Evolutionary conservation across 2,797 vertebrate species (phyloP).

Genomic region (Todus mexicanus): DNA sequence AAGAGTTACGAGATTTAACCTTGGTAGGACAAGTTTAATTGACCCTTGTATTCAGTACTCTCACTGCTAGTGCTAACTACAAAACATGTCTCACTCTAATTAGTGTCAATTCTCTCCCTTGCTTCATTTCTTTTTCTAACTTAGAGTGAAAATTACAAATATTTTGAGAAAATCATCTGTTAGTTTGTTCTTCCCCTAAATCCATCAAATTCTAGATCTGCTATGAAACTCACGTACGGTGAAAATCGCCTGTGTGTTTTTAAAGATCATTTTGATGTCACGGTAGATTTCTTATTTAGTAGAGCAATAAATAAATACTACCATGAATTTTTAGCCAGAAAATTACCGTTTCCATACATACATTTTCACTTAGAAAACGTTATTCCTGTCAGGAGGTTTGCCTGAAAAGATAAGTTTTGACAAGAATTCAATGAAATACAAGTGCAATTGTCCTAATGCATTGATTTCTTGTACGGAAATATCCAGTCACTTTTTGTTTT

Average conservation of each 20-base stretch:
- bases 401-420: neutral
- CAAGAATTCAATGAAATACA: neutral
- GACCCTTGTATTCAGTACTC: neutral
- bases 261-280: neutral
- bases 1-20: neutral
- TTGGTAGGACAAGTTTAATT: neutral
- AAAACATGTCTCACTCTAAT: neutral
- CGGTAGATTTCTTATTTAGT: neutral
- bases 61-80: neutral
- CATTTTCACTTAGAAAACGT: neutral
- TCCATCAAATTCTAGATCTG: neutral
- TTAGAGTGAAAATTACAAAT: neutral
- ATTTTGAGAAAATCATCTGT: neutral
- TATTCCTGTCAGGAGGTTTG: neutral
- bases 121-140: neutral
- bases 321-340: neutral
- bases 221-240: neutral
- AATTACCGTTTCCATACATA: neutral
- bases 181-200: neutral
- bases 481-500: fast-evolving
- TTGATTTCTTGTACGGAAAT: neutral
- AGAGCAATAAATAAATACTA: neutral
- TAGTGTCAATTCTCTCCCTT: neutral
- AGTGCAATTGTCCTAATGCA: neutral
- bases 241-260: neutral